These are phyloP conservation scores for Kryptopterus vitreolus DNA, from an alignment of 2,797 vertebrate genomes.

Conservation along the genomic window DNA sequence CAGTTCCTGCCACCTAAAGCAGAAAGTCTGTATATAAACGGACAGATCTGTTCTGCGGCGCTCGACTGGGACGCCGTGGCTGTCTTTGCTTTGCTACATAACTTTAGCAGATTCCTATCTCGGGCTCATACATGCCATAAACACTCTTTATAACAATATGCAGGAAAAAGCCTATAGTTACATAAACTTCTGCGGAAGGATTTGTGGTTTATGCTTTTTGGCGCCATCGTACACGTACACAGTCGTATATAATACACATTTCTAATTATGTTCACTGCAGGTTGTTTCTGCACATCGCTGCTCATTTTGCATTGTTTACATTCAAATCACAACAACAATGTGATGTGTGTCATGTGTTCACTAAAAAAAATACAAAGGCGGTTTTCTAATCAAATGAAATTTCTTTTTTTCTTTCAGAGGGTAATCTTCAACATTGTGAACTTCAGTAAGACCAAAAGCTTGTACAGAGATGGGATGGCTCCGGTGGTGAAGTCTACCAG, in stretches of 20 bases:
- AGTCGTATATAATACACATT: constrained; percentile 21
- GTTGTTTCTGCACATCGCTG: constrained; percentile 38
- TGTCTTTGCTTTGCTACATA: constrained; percentile 5
- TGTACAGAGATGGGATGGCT: constrained; percentile 97
- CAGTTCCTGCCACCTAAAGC: background rate
- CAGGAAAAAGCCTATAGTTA: background rate
- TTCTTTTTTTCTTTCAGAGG: constrained; percentile 78
- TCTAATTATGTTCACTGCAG: constrained; percentile 35
- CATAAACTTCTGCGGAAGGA: background rate
- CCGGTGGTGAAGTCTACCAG: constrained; percentile 96
- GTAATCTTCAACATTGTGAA: constrained; percentile 98
- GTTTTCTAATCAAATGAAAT: constrained; percentile 36
- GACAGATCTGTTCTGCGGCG: constrained; percentile 11
- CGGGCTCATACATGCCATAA: background rate
- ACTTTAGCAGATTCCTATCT: constrained; percentile 10
- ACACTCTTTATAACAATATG: background rate
- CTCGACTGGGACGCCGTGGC: background rate
- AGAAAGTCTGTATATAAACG: background rate
- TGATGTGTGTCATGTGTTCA: constrained; percentile 26
- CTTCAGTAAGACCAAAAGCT: constrained; percentile 98
- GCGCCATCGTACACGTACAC: constrained; percentile 5
- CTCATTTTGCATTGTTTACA: constrained; percentile 40
- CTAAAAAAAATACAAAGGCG: constrained; percentile 22
- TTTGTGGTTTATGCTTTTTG: constrained; percentile 3
- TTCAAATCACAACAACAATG: background rate